Evolutionary conservation across 2,888 invertebrate genomes (phyloP), one percentile per base, ranked within the genome.

Genomic region (Nipponacmea schrenckii): DNA sequence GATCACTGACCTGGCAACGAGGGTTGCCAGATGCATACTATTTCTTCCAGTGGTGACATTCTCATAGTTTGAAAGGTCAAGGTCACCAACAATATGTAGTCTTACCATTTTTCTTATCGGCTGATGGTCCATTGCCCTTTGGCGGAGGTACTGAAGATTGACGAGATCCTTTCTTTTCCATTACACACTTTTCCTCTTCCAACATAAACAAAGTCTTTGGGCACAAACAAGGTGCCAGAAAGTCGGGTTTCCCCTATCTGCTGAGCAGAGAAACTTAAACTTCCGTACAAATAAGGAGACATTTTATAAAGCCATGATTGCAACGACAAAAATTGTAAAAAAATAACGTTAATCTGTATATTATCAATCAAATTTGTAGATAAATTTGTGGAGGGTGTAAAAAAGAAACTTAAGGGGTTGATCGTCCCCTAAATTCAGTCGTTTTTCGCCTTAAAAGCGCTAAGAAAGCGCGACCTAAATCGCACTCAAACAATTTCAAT

Each of bases 121-220:
- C 76, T 77, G 74, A 73, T 74, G 68, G 39, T 31, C 79, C 76
- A 74, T 79, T 82, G 64, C 74, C 69, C 75, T 83, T 85, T 70
- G 80, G 80, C 69, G 81, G 56, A 10, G 56, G 79, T 66, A 76
- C 80, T 67, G 84, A 82, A 62, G 81, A 79, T 64, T 79, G 80
- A 70, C 85, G 83, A 72, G 79, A 76, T 62, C 76, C 45, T 82
- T 84, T 85, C 78, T 83, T 86, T 77, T 86, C 85, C 86, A 86
- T 86, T 63, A 72, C 80, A 66, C 65, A 65, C 73, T 71, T 74
- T 70, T 75, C 80, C 72, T 83, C 84, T 71, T 83, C 83, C 80
- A 79, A 80, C 85, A 84, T 85, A 76, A 80, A 85, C 80, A 65
- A 73, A 69, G 62, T 73, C 65, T 67, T 73, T 62, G 50, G 64